Percentiles rank a stretch among this genome's conserved stretches.
phyloP scores from a whole-genome alignment of 2,888 invertebrate genomes.

The Drosophila infuscata region DNA sequence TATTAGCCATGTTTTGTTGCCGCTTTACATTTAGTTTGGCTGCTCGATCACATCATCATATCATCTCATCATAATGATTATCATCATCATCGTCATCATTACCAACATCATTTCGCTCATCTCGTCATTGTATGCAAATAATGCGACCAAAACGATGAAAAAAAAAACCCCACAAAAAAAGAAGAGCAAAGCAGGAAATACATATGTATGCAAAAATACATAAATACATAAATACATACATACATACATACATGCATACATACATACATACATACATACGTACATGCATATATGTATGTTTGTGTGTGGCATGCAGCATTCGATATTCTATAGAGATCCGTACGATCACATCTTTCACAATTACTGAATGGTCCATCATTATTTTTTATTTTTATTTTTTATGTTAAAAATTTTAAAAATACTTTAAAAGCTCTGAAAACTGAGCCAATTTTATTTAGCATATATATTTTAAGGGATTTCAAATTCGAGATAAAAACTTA shows the following conservation, averaged over 20 bases:
- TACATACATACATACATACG: not conserved
- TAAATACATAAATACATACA: not conserved
- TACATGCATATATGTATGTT: not conserved
- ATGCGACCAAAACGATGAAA: constrained; percentile 23
- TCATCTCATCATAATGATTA: constrained; percentile 18
- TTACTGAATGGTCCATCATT: too few species aligned
- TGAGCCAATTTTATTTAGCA: not conserved
- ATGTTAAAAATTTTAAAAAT: not conserved
- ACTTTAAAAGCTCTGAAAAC: not conserved
- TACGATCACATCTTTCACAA: not conserved
- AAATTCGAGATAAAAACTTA: not conserved
- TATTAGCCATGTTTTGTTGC: constrained; percentile 63
- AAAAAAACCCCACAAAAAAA: constrained; percentile 8
- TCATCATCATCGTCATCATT: constrained; percentile 14
- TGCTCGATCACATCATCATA: constrained; percentile 55
- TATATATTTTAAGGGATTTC: too few species aligned
- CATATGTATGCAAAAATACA: not conserved
- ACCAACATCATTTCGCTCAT: constrained; percentile 39
- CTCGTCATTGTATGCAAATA: constrained; percentile 55
- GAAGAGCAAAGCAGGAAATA: constrained; percentile 13
- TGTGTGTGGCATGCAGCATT: not conserved
- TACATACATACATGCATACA: not conserved
- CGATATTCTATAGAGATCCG: not conserved
- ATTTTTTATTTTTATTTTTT: not conserved
- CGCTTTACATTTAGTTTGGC: constrained; percentile 54